Base-by-base conservation (phyloP, 2,888 invertebrate genomes). In the Dugesia japonica region DNA sequence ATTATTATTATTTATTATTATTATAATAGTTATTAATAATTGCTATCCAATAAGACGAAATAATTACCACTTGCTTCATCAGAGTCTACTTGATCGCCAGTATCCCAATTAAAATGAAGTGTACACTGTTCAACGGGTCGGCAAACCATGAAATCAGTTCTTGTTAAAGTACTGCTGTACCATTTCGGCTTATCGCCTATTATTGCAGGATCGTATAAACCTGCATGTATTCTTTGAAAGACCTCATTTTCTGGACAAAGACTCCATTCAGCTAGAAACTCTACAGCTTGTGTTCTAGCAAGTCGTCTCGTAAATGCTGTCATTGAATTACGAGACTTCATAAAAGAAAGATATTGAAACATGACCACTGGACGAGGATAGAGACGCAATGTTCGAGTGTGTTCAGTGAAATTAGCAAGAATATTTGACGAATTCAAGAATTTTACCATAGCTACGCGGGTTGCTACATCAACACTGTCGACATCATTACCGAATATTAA, bases 341-440 rank as follows among this genome's bases (percentile, higher is more conserved):
- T 87, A 83, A 97, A 97, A 82, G 93, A 93, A 85, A 94, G 92
- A 81, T 94, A 91, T 86, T 99, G 98, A 82, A 99, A 94, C 1
- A 98, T 97, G 1, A 99, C 97, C 0, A 99, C 98, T 0, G 98
- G 97, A 76, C 98, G 88, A 0, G 98, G 98, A 85, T 97, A 98
- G 0, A 99, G 87, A 0, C 98, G 88, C 78, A 99, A 86, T 0
- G 97, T 98, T 77, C 98, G 88, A 0, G 97, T 97, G 85, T 98
- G 97, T 82, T 99, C 98, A 80, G 92, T 90, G 83, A 99, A 97
- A 84, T 99, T 95, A 0, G 94, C 95, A 81, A 99, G 86, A 9
- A 94, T 89, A 83, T 98, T 98, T 82, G 94, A 90, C 0, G 97
- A 95, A 85, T 97, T 95, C 88, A 97, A 97, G 86, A 98, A 98